A percentile compares a stretch with the other conserved stretches of the same genome.
Conservation (phyloP, 2,888 invertebrate genomes). For the Linyphia triangularis region DNA sequence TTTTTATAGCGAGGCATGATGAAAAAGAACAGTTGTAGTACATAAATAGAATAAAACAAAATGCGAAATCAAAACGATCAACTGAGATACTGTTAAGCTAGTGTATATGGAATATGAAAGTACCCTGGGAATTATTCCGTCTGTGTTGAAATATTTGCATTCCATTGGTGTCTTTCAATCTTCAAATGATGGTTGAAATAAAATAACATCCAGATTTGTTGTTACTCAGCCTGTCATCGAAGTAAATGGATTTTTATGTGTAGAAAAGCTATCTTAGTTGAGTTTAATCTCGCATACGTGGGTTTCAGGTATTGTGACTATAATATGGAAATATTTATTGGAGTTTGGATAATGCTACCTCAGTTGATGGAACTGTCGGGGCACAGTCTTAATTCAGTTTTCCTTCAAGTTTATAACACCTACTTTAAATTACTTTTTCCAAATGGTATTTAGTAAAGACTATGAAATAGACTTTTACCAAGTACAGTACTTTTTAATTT, state of each 20-base stretch:
- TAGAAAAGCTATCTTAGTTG: too few species aligned
- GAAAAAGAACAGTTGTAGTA: background rate
- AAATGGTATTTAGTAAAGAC: too few species aligned
- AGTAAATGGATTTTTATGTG: background rate
- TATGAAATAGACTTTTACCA: too few species aligned
- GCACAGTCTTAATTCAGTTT: too few species aligned
- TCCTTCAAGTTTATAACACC: too few species aligned
- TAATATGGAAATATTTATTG: too few species aligned
- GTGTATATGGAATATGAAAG: background rate
- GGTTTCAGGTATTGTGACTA: too few species aligned
- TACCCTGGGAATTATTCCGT: conserved; percentile 3
- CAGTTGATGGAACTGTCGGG: too few species aligned
- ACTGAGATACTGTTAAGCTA: background rate
- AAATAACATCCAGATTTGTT: background rate
- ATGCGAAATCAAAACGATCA: conserved; percentile 5
- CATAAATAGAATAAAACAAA: background rate
- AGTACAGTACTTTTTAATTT: too few species aligned
- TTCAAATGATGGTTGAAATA: background rate
- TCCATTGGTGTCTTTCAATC: background rate
- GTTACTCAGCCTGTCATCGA: background rate
- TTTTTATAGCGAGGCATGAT: background rate
- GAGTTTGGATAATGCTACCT: too few species aligned
- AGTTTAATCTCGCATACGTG: too few species aligned
- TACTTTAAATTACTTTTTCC: too few species aligned
- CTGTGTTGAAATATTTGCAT: background rate